A percentile compares a stretch with the other conserved stretches of the same genome.
phyloP scores from a whole-genome alignment of 2,888 invertebrate genomes.

The Volucella inflata region DNA sequence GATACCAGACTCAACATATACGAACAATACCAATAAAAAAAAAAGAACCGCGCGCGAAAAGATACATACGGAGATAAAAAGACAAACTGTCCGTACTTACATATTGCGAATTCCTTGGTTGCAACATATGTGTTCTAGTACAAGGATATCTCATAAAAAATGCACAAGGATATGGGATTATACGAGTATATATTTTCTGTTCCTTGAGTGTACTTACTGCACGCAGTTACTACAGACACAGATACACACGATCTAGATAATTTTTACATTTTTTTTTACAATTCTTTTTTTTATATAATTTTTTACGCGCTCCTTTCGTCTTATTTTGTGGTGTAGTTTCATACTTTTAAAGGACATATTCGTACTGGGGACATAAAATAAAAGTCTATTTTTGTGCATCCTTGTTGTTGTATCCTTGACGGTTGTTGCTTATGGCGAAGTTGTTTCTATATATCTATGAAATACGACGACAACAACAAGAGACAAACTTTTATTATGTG shows the following conservation, averaged over 20 bases:
- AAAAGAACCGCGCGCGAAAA: neutral
- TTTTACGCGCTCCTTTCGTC: neutral
- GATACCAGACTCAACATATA: neutral
- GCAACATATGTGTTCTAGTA: conserved; percentile 63
- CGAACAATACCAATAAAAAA: neutral
- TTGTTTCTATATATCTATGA: conserved; percentile 15
- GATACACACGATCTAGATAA: conserved; percentile 37
- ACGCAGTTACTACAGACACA: conserved; percentile 31
- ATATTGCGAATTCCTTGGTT: conserved; percentile 23
- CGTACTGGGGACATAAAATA: conserved; percentile 37
- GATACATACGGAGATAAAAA: conserved; percentile 17
- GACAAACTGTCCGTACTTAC: neutral
- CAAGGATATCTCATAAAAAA: conserved; percentile 66
- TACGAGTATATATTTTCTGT: conserved; percentile 30
- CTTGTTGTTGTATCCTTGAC: neutral
- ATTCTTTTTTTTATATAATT: conserved; percentile 32
- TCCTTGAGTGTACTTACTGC: conserved; percentile 48
- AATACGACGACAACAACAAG: too few relatives aligned
- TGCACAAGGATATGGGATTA: conserved; percentile 73
- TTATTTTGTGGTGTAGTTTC: conserved; percentile 56
- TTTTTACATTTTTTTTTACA: conserved; percentile 40
- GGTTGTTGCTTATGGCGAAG: conserved; percentile 3
- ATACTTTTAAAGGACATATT: conserved; percentile 19
- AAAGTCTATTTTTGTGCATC: conserved; percentile 14
- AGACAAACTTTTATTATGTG: neutral